Conservation (phyloP, 2,888 invertebrate species). For the Callimorpha dominula region DNA sequence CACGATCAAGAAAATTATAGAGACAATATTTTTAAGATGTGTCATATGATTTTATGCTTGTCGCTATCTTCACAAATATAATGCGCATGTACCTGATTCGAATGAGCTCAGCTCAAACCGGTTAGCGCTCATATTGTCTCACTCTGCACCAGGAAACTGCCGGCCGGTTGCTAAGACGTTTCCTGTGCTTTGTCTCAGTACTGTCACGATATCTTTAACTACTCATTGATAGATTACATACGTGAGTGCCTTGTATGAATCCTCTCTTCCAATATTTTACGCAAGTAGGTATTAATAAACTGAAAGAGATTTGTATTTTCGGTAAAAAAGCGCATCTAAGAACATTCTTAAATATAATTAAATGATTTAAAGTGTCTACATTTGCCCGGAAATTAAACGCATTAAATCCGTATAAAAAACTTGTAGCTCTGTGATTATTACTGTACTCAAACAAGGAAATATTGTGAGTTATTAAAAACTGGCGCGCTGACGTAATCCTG, state of each 20-base stretch:
- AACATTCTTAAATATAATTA: not conserved
- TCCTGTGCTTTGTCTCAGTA: conserved; percentile 81
- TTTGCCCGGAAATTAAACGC: conserved; percentile 48
- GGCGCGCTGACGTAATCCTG: conserved; percentile 82
- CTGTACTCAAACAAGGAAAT: conserved; percentile 80
- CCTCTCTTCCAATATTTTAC: conserved; percentile 1
- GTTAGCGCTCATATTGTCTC: conserved; percentile 83
- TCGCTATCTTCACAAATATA: conserved; percentile 60
- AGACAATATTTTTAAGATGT: conserved; percentile 19
- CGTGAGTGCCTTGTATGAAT: conserved; percentile 39
- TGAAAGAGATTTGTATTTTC: not conserved
- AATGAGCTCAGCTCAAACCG: conserved; percentile 80
- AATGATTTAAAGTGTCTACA: conserved; percentile 19
- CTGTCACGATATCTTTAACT: conserved; percentile 62
- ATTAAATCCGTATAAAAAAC: conserved; percentile 52
- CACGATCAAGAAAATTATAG: not conserved
- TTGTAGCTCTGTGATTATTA: conserved; percentile 63
- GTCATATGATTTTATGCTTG: conserved; percentile 52
- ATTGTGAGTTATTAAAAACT: conserved; percentile 83
- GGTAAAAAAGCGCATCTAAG: not conserved
- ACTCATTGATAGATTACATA: conserved; percentile 46
- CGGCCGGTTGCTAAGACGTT: conserved; percentile 77
- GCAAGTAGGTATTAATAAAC: not conserved
- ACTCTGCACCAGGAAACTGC: conserved; percentile 82
- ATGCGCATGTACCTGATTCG: conserved; percentile 63